A percentile compares a stretch with the other conserved stretches of the same genome.
Conservation (phyloP, 92 coral and sea anemone genomes). For the Meandrina meandrites region DNA sequence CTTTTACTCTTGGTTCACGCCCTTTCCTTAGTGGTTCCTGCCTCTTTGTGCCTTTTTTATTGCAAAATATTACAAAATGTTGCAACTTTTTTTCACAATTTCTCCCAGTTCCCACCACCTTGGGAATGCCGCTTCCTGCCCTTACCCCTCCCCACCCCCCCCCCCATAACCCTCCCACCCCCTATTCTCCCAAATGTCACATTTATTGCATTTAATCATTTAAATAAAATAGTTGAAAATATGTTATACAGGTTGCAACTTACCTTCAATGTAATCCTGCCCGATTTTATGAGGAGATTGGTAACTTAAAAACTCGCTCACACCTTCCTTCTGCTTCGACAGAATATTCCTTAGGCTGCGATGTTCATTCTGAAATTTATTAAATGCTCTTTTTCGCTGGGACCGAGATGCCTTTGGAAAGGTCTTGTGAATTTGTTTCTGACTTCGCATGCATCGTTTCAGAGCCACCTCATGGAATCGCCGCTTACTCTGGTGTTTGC, state of each 20-base stretch:
- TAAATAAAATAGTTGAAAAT: too few relatives aligned
- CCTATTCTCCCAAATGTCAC: too few relatives aligned
- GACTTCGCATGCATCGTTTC: constrained; percentile 74
- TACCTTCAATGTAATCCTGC: constrained; percentile 77
- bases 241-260: not conserved
- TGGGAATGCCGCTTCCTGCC: too few relatives aligned
- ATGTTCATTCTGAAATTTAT: constrained; percentile 65
- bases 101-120: too few relatives aligned
- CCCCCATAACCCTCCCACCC: too few relatives aligned
- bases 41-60: too few relatives aligned
- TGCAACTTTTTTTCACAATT: too few relatives aligned
- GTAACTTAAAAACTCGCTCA: constrained; percentile 49
- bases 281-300: constrained; percentile 74
- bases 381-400: constrained; percentile 59
- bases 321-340: constrained; percentile 58
- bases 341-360: constrained; percentile 49
- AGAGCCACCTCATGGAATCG: constrained; percentile 76
- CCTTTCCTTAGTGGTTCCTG: too few relatives aligned
- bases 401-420: constrained; percentile 66
- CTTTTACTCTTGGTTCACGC: too few relatives aligned
- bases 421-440: constrained; percentile 68
- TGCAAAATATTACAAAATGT: too few relatives aligned
- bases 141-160: too few relatives aligned
- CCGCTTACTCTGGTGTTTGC: constrained; percentile 59
- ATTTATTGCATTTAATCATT: too few relatives aligned